A percentile compares a stretch with the other conserved stretches of the same genome.
phyloP scores from a whole-genome alignment of 2,888 invertebrate species.

The Halictus quadricinctus region DNA sequence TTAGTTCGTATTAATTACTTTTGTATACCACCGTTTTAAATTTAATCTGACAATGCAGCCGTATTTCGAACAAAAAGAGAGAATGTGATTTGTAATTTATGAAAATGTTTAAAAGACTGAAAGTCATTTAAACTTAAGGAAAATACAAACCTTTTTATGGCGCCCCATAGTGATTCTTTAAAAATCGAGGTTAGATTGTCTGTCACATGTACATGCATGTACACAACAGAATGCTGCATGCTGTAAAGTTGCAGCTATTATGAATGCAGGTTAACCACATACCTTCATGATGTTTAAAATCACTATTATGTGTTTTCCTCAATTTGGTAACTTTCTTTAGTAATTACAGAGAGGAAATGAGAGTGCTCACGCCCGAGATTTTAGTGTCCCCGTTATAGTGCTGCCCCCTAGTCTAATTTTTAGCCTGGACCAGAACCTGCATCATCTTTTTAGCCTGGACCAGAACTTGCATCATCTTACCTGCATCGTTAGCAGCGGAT shows the following conservation, averaged over 20 bases:
- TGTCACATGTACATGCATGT: constrained; percentile 60
- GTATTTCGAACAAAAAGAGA: not conserved
- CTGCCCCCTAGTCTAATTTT: no score
- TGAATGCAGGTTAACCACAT: constrained; percentile 3
- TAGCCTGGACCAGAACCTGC: no score
- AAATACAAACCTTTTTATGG: constrained; percentile 59
- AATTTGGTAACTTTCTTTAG: not conserved
- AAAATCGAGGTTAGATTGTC: constrained; percentile 36
- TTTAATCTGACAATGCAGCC: not conserved
- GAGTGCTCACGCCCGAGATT: no score
- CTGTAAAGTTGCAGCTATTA: not conserved
- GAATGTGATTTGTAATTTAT: not conserved
- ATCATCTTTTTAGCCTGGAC: no score
- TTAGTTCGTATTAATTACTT: constrained; percentile 1
- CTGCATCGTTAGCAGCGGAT: no score
- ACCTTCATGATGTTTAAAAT: not conserved
- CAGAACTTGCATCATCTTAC: no score
- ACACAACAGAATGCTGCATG: not conserved
- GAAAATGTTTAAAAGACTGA: not conserved
- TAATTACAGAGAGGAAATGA: not conserved
- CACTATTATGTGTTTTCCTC: not conserved
- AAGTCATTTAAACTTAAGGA: constrained; percentile 17
- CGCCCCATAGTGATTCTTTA: constrained; percentile 55
- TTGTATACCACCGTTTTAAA: not conserved
- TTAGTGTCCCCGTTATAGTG: no score